Base-by-base conservation (phyloP, 2,888 invertebrate species). In the Coelogynopora nodosa region DNA sequence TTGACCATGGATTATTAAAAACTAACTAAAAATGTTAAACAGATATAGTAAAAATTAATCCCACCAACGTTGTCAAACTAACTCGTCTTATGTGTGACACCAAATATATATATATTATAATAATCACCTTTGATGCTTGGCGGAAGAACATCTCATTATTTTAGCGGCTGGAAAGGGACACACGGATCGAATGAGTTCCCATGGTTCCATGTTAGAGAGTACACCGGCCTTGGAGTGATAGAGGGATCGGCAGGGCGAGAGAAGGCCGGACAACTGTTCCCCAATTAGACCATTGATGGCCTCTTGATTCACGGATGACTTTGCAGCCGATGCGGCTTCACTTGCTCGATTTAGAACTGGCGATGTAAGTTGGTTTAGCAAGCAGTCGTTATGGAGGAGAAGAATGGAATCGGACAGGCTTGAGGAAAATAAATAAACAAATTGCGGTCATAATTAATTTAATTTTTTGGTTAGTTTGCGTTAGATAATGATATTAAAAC, bases 111-210 rank as follows among this genome's bases (percentile, higher is more conserved):
- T n/a, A n/a, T n/a, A n/a, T n/a, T n/a, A n/a, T n/a, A n/a, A n/a
- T n/a, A n/a, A n/a, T n/a, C n/a, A 74, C 74, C 23, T 74, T 31
- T 31, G 82, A 5, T 29, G 10, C 18, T 82, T 82, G n/a, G 23
- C 82, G 2, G 86, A 86, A 26, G 80, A 28, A 29, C 86, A 86
- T 28, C 82, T 0, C 28, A 90, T 85, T 86, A 91, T 90, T 87
- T 91, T 91, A 26, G 89, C 88, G 27, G 88, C 88, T 26, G 91
- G 91, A 89, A 91, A 89, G 0, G 91, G 91, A 87, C 90, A 90
- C 0, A 90, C 87, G 5, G 90, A 89, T 80, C 90, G 87, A 0
- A 91, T 31, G 88, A 91, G 88, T 84, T 91, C 91, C 90, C 90
- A 91, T 0, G 91, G 90, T 88, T 91, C 91, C 88, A 89, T 89